Evolutionary conservation across 2,113 vertebrate species (phyloP).

Genomic region (Ovibos moschatus): DNA sequence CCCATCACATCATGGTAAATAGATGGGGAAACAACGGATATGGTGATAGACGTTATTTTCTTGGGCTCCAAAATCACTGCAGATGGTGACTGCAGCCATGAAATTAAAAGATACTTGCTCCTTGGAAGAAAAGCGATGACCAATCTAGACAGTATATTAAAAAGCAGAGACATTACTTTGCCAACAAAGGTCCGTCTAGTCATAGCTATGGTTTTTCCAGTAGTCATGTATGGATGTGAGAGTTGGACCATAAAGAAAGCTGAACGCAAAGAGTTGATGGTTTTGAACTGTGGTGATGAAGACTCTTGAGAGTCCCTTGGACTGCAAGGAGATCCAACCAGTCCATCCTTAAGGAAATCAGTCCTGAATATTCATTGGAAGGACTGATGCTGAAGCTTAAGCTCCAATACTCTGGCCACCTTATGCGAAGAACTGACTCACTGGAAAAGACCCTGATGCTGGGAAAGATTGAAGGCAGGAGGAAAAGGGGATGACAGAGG

Average conservation of each 20-base stretch:
- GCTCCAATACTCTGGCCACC: not conserved
- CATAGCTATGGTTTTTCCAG: not conserved
- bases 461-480: not conserved
- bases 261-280: not conserved
- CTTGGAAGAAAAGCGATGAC: not conserved
- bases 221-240: not conserved
- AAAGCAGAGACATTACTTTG: not conserved
- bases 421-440: not conserved
- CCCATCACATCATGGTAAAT: not conserved
- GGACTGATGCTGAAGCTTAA: not conserved
- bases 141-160: not conserved
- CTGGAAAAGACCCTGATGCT: no score
- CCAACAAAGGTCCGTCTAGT: not conserved
- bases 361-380: not conserved
- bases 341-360: not conserved
- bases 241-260: not conserved
- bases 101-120: not conserved
- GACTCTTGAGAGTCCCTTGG: not conserved
- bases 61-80: not conserved
- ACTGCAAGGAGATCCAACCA: not conserved
- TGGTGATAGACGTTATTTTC: not conserved
- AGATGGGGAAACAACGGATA: not conserved
- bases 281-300: not conserved
- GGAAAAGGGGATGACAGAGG: not conserved
- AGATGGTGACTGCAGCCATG: no score